Conservation (phyloP, 2,113 vertebrate species). For the Dasyprocta punctata region DNA sequence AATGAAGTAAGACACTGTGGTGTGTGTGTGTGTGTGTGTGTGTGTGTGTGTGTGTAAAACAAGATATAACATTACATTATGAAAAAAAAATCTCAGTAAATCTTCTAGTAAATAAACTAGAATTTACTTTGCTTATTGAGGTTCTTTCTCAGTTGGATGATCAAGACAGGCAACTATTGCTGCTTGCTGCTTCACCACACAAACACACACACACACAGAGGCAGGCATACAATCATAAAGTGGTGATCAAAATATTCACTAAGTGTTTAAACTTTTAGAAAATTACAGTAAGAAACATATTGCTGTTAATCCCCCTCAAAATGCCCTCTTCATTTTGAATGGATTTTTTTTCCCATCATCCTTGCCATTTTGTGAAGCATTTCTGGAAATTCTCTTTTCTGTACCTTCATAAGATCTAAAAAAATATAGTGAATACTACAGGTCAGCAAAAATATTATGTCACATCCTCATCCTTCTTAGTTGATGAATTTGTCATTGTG, state of each 20-base stretch:
- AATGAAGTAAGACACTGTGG: background rate
- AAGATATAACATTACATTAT: no score
- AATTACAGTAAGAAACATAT: background rate
- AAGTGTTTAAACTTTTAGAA: background rate
- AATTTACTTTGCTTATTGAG: background rate
- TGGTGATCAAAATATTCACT: background rate
- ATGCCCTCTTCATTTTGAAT: background rate
- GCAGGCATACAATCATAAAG: background rate
- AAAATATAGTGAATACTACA: background rate
- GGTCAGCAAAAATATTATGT: background rate
- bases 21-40: background rate
- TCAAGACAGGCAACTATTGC: background rate
- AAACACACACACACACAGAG: background rate
- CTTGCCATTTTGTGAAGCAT: background rate
- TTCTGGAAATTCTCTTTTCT: background rate
- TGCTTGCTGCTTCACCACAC: background rate
- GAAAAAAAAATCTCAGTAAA: background rate
- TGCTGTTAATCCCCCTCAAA: background rate
- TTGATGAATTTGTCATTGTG: background rate
- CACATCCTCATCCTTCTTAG: background rate
- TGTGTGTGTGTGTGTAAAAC: background rate
- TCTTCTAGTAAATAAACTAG: background rate
- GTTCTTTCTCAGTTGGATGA: background rate
- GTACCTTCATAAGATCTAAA: background rate
- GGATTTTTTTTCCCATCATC: background rate